phyloP scores from a whole-genome alignment of 2,113 vertebrate species.

The Plectropomus leopardus region DNA sequence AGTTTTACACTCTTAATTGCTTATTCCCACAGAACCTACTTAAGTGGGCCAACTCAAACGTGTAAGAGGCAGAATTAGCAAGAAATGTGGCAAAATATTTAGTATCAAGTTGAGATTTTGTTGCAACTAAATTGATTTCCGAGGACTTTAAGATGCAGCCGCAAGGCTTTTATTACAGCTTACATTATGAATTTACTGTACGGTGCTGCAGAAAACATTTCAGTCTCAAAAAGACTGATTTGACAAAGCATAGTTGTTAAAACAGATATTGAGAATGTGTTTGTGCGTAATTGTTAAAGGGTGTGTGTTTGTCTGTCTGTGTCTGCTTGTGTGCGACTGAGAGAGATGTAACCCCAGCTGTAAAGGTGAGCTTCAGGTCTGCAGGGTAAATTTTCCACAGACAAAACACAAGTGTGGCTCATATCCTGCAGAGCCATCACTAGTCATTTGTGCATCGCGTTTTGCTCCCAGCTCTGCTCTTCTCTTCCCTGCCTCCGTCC shows the following conservation, averaged over 20 bases:
- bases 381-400: conserved; percentile 39
- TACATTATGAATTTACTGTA: background rate
- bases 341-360: conserved; percentile 41
- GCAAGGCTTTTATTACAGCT: background rate
- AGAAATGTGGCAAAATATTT: conserved; percentile 9
- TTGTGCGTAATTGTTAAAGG: background rate
- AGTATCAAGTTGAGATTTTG: background rate
- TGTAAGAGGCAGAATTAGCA: background rate
- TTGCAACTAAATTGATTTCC: background rate
- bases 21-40: conserved; percentile 15
- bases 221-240: background rate
- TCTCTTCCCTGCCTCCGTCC: conserved; percentile 43
- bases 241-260: background rate
- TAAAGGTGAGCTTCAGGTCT: conserved; percentile 68
- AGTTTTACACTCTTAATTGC: conserved; percentile 19
- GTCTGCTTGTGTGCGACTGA: background rate
- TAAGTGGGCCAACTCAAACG: conserved; percentile 10
- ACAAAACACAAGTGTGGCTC: conserved; percentile 46
- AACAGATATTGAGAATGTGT: background rate
- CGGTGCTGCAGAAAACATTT: background rate
- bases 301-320: background rate
- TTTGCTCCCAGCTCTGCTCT: conserved; percentile 66
- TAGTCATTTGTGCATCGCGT: conserved; percentile 64
- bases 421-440: conserved; percentile 71
- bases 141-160: background rate